Conservation (phyloP, 1,140 invertebrate species). For the Parasteatoda tepidariorum region DNA sequence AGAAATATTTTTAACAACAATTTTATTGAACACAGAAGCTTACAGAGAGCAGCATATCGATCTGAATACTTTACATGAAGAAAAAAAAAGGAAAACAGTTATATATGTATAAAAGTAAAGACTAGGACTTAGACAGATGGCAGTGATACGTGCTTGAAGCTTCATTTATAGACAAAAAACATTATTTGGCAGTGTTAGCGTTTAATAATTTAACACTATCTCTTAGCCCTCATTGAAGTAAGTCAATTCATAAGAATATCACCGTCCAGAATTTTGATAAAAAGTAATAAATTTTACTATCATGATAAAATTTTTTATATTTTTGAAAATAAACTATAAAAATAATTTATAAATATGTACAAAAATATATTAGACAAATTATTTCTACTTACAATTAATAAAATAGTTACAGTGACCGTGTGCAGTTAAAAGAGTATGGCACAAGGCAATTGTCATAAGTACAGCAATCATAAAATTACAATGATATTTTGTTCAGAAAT, state of each 20-base stretch:
- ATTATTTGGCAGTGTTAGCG: slow-evolving; percentile 53
- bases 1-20: slow-evolving; percentile 39
- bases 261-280: background rate
- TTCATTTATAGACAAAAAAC: slow-evolving; percentile 1
- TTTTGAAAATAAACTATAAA: slow-evolving; percentile 10
- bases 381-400: slow-evolving; percentile 6
- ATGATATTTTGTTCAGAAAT: no score
- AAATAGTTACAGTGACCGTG: background rate
- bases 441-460: background rate
- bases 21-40: slow-evolving; percentile 57
- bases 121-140: slow-evolving; percentile 52
- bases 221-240: background rate
- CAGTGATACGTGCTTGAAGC: slow-evolving; percentile 53
- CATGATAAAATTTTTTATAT: background rate
- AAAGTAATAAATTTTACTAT: background rate
- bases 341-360: slow-evolving; percentile 51
- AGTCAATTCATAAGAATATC: background rate
- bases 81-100: no score
- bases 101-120: slow-evolving; percentile 41
- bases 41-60: slow-evolving; percentile 50
- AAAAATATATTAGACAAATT: slow-evolving; percentile 36
- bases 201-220: slow-evolving; percentile 10
- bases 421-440: background rate
- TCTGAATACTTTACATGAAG: slow-evolving; percentile 48
- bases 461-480: no score